These are phyloP conservation scores for Pterostichus madidus DNA, from an alignment of 2,888 invertebrate species.

Conservation along the genomic window DNA sequence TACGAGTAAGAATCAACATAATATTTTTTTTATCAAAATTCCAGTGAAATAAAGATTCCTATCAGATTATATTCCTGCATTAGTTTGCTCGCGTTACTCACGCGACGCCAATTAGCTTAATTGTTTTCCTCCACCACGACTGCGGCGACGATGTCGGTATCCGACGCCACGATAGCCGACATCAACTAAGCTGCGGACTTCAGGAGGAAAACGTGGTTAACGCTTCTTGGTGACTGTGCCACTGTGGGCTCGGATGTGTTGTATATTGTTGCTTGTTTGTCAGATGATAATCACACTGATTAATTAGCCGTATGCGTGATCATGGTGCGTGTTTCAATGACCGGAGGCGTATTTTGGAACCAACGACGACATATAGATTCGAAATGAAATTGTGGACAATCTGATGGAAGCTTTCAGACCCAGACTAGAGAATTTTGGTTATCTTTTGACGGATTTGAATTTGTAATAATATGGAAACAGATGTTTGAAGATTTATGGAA, in stretches of 20 bases:
- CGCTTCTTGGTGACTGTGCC: background rate
- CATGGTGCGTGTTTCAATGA: conserved; percentile 4
- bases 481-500: too few relatives aligned
- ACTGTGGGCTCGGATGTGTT: background rate
- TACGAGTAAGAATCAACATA: background rate
- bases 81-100: conserved; percentile 37
- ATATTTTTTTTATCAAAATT: conserved; percentile 13
- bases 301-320: conserved; percentile 20
- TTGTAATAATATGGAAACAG: too few relatives aligned
- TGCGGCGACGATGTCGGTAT: too few relatives aligned
- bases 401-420: background rate
- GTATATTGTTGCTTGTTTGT: conserved; percentile 13
- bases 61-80: conserved; percentile 29
- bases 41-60: conserved; percentile 44
- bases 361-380: background rate
- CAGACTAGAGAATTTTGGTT: background rate
- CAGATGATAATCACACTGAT: conserved; percentile 20
- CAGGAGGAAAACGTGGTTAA: background rate
- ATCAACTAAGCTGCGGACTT: background rate
- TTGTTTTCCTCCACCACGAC: conserved; percentile 29
- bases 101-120: conserved; percentile 52
- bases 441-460: too few relatives aligned
- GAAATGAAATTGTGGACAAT: too few relatives aligned
- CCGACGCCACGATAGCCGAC: background rate
- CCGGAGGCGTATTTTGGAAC: conserved; percentile 6